Conservation (phyloP, 2,888 invertebrate species). For the Scrobipalpa costella region DNA sequence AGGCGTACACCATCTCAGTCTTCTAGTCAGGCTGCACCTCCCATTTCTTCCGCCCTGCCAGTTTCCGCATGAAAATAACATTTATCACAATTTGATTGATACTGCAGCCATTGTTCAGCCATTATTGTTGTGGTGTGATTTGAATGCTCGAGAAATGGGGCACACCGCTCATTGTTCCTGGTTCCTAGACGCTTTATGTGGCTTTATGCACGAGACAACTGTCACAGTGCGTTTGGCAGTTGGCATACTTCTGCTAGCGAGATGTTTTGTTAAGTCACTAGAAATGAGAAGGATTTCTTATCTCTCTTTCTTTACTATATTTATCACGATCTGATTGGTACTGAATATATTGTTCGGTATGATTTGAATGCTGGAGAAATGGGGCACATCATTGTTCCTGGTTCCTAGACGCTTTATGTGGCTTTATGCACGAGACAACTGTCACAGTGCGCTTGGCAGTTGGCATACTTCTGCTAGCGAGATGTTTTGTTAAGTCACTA, state of each 20-base stretch:
- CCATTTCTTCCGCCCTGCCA: constrained; percentile 14
- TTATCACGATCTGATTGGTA: constrained; percentile 22
- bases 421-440: constrained; percentile 3
- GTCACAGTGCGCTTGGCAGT: not conserved
- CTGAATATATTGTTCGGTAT: constrained; percentile 19
- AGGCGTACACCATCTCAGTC: not conserved
- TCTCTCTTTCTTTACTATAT: too few species aligned
- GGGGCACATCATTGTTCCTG: constrained; percentile 18
- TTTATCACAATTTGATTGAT: constrained; percentile 24
- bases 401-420: constrained; percentile 1
- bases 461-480: not conserved
- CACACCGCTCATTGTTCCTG: constrained; percentile 18
- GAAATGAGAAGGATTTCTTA: not conserved
- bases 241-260: not conserved
- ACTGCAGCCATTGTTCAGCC: constrained; percentile 19
- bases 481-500: not conserved
- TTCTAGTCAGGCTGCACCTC: not conserved
- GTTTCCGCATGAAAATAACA: constrained; percentile 23
- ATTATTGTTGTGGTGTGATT: too few species aligned
- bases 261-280: not conserved
- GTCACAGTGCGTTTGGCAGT: not conserved
- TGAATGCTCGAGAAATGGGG: constrained; percentile 24
- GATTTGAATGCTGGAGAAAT: constrained; percentile 24
- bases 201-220: constrained; percentile 3
- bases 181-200: constrained; percentile 1